These are phyloP conservation scores for Brachionus rotundiformis DNA, from an alignment of 1,140 invertebrate genomes.

Conservation along the genomic window DNA sequence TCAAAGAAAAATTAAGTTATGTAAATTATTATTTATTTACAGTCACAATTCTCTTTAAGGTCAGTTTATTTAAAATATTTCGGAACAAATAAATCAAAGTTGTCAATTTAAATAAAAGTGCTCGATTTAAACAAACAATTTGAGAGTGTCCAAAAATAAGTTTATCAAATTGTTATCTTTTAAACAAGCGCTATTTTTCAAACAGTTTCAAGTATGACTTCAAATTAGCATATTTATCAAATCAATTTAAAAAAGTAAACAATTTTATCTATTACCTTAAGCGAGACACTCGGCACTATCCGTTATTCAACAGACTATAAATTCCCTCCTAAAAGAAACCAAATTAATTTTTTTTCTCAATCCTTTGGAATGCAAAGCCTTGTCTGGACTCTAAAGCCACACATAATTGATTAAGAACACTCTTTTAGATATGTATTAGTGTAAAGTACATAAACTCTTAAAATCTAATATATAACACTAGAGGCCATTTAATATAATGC, in stretches of 20 bases:
- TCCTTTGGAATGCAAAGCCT: not conserved
- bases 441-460: not conserved
- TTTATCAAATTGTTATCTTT: constrained; percentile 33
- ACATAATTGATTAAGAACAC: too few relatives aligned
- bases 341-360: not conserved
- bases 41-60: too few relatives aligned
- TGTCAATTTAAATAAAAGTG: not conserved
- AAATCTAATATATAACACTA: not conserved
- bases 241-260: not conserved
- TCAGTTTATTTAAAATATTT: not conserved
- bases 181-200: not conserved
- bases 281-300: not conserved
- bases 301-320: not conserved
- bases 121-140: not conserved
- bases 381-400: not conserved
- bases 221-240: constrained; percentile 34
- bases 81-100: not conserved
- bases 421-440: not conserved
- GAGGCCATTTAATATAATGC: not conserved
- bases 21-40: too few relatives aligned
- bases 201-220: not conserved
- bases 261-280: constrained; percentile 18
- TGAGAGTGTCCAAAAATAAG: constrained; percentile 27
- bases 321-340: too few relatives aligned
- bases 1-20: too few relatives aligned